Base-by-base conservation (phyloP, 2,113 vertebrate genomes). In the Cacatua alba region DNA sequence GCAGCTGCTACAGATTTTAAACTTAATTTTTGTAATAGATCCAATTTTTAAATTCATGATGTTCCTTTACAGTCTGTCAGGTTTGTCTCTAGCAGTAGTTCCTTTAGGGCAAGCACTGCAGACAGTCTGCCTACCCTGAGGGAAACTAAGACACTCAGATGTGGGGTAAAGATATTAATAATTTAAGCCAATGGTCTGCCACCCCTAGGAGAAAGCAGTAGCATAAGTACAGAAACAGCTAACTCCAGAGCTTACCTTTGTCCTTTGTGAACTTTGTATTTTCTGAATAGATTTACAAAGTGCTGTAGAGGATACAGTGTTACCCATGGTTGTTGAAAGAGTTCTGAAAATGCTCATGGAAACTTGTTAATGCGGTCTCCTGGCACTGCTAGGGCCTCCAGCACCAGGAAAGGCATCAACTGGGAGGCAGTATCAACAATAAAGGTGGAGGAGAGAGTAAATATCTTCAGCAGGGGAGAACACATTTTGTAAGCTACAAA, bases 101-200 rank as follows among this genome's bases (percentile, higher is more conserved):
- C 90, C 95, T 95, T 86, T 43, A 97, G 90, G 91, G 91, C 92
- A 96, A 96, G 92, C 25, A 77, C 48, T 80, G 91, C 89, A 97
- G 80, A 94, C 72, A 91, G 91, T 59, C 81, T 80, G 59, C 86
- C 84, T 94, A 76, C 92, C 91, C 96, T 94, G 83, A 96, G 91
- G 95, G 86, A 89, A 96, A 91, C 74, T 92, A 82, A 95, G 84
- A 71, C 62, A 79, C 57, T 91, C 94, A 91, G 88, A 96, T 89
- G 91, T 85, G 88, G 88, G 91, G 83, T 80, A 95, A 95, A 90
- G 37, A 79, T 84, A 96, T 94, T 84, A 94, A 94, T 94, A 91
- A 97, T 96, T 94, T 91, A 96, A 84, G 70, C 89, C 88, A 79
- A 19, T 35, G 92, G 92, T 69, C 83, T 82, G 62, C 49, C 84